Evolutionary conservation across 2,888 invertebrate genomes (phyloP).

Genomic region (Mechanitis messenoides): DNA sequence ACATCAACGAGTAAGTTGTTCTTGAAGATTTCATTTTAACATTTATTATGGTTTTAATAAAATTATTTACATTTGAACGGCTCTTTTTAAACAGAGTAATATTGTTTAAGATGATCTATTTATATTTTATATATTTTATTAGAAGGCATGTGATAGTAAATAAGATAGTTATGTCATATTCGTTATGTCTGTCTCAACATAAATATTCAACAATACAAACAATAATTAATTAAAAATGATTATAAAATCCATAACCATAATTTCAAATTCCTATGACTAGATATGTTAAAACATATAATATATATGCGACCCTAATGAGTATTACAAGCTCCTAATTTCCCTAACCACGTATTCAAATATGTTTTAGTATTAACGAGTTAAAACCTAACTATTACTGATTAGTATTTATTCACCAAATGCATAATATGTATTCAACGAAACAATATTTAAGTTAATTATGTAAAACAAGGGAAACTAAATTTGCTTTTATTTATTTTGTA

Average conservation of each 20-base stretch:
- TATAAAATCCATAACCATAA: neutral
- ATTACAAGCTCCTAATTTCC: slow-evolving; percentile 22
- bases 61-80: too few species aligned
- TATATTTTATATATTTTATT: too few species aligned
- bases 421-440: neutral
- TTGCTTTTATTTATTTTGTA: neutral
- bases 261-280: neutral
- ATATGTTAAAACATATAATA: slow-evolving; percentile 3
- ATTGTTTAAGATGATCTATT: too few species aligned
- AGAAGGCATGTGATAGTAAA: too few species aligned
- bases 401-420: slow-evolving; percentile 11
- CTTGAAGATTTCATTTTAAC: too few species aligned
- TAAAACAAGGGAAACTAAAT: neutral
- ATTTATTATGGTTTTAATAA: too few species aligned
- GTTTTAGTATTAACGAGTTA: slow-evolving; percentile 15
- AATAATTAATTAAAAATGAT: too few species aligned
- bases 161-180: too few species aligned
- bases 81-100: too few species aligned
- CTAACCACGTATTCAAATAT: slow-evolving; percentile 20
- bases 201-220: too few species aligned
- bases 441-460: neutral
- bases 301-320: slow-evolving; percentile 15
- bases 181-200: too few species aligned
- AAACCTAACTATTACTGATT: slow-evolving; percentile 10
- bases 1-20: too few species aligned